These are phyloP conservation scores for Mesocentrotus franciscanus DNA, from an alignment of 53 echinoderm and acorn worm genomes.

Conservation along the genomic window DNA sequence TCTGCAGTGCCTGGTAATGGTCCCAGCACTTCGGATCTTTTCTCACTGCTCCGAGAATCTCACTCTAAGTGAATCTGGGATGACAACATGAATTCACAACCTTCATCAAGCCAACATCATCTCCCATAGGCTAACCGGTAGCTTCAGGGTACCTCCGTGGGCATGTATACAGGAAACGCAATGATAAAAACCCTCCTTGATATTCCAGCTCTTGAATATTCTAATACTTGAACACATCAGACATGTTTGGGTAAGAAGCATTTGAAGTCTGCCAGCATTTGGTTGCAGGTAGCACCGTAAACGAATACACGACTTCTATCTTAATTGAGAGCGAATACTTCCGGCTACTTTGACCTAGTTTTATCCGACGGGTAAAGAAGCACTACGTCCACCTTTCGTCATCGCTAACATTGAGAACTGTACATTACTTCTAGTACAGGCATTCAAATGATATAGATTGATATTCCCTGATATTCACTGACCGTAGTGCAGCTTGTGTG, in stretches of 20 bases:
- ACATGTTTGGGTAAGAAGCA: neutral
- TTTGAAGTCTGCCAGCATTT: neutral
- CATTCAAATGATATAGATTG: neutral
- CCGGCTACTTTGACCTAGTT: constrained; percentile 16
- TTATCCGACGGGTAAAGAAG: neutral
- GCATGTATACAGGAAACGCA: neutral
- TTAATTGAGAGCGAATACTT: neutral
- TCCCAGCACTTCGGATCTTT: neutral
- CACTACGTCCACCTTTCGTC: neutral
- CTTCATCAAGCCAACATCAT: neutral
- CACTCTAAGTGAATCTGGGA: neutral
- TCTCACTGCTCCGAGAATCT: neutral
- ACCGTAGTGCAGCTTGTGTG: neutral
- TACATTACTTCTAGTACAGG: neutral
- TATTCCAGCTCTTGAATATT: neutral
- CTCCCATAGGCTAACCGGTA: neutral
- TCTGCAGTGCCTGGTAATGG: neutral
- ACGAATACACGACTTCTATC: neutral
- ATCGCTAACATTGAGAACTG: neutral
- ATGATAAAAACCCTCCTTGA: neutral
- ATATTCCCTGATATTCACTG: neutral
- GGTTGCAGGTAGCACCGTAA: neutral
- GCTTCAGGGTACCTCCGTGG: neutral
- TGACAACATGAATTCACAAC: neutral
- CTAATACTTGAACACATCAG: neutral